Percentiles rank a stretch among this genome's conserved stretches.
These are phyloP conservation scores for Emys orbicularis DNA, from an alignment of 2,797 vertebrate species.

Conservation along the genomic window DNA sequence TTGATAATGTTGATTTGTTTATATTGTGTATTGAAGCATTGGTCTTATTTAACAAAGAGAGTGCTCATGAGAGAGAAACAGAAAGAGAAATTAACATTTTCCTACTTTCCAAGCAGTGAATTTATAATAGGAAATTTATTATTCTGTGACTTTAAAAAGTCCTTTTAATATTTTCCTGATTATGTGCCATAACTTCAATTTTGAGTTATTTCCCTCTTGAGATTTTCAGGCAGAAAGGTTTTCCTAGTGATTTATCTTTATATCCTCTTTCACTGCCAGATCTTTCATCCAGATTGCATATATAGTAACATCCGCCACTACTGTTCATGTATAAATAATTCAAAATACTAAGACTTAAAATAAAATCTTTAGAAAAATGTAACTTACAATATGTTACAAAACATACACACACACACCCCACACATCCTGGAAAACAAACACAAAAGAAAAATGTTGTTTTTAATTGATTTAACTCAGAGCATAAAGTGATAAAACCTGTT, in stretches of 20 bases:
- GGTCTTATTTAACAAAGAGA: not conserved
- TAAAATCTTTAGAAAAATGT: not conserved
- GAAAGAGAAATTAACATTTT: not conserved
- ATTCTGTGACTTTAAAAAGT: not conserved
- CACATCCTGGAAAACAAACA: not conserved
- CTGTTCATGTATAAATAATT: not conserved
- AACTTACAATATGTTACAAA: not conserved
- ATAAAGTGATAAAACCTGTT: not conserved
- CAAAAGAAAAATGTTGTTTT: not conserved
- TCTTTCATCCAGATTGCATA: not conserved
- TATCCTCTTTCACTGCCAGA: not conserved
- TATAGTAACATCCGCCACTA: not conserved
- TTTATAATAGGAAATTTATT: constrained; percentile 20
- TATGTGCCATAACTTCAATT: not conserved
- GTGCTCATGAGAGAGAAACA: not conserved
- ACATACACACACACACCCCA: not conserved
- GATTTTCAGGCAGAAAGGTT: not conserved
- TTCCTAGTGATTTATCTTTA: not conserved
- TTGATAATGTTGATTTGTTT: not conserved
- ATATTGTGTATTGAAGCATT: not conserved
- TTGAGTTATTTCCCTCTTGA: constrained; percentile 15
- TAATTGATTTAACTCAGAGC: not conserved
- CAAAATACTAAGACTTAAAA: not conserved
- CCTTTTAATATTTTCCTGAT: constrained; percentile 25
- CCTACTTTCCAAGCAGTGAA: not conserved